phyloP scores from a whole-genome alignment of 2,888 invertebrate genomes.

The Teleogryllus oceanicus region DNA sequence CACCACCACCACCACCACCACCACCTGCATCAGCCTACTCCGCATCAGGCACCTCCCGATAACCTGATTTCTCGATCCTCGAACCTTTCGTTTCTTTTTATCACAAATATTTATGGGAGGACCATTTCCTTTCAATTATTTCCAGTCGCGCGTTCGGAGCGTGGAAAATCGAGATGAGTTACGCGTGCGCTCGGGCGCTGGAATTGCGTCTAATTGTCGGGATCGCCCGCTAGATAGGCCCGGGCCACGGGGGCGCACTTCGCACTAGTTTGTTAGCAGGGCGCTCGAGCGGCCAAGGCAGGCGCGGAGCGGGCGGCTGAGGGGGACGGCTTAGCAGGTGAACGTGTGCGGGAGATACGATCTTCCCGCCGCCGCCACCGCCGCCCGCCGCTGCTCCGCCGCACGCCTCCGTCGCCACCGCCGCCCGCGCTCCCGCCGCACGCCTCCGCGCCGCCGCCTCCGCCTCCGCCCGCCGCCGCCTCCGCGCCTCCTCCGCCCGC shows the following conservation, averaged over 20 bases:
- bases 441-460: not conserved
- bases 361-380: not conserved
- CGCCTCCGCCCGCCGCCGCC: not conserved
- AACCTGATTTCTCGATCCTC: not conserved
- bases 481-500: not conserved
- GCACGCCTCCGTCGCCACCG: not conserved
- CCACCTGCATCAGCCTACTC: no score
- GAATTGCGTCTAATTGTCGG: not conserved
- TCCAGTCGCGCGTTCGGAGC: not conserved
- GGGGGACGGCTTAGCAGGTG: not conserved
- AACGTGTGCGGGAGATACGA: not conserved
- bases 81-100: not conserved
- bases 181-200: not conserved
- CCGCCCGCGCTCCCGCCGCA: not conserved
- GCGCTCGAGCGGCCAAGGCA: not conserved
- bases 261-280: constrained; percentile 1
- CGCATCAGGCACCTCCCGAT: no score
- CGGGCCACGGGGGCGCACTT: constrained; percentile 18
- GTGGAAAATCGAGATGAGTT: not conserved
- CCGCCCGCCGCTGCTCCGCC: not conserved
- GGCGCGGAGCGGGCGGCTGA: not conserved
- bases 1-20: no score
- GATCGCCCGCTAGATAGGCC: not conserved
- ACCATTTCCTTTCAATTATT: not conserved
- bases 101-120: not conserved